Base-by-base conservation (phyloP, 92 coral and sea anemone species). In the Paramuricea clavata region DNA sequence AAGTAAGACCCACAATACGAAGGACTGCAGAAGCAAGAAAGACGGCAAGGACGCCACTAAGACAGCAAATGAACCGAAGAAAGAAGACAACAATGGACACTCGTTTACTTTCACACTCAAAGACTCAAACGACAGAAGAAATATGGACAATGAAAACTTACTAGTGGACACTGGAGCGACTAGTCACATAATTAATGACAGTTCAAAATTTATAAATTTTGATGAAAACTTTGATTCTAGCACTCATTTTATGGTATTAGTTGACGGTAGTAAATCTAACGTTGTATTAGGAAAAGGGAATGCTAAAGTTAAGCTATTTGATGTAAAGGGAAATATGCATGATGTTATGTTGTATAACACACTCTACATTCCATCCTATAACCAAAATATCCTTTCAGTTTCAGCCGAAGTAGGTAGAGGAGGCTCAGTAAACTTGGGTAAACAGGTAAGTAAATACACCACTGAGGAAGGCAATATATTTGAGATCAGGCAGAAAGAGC, bases 301-400 rank as follows among this genome's bases (percentile, higher is more conserved):
- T 70, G 92, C 62, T 36, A 39, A 78, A 2, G 83, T 89, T 67
- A 49, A 69, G 11, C 9, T 83, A 4, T 85, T 33, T 73, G 82
- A 85, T 47, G 82, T 85, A 33, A 27, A 25, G 28, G 82, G 88
- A 6, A 62, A 85, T 30, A 1, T 49, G 39, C 88, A 85, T 15
- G 81, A 89, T 28, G 92, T 56, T 19, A 49, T 60, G 59, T 78
- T 79, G 36, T 36, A 42, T 27, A 79, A 85, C 79, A 87, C 87
- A 28, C 62, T 89, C 76, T 89, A 52, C 56, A 85, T 89, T 54
- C 89, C 92, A n/a, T 76, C 89, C 32, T 89, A 85, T 65, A 71
- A 43, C 21, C 89, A 84, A 77, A 78, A 83, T 49, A 89, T 89
- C 35, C 85, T 89, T 32, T 80, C 89, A 1, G 87, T 90, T 26